Evolutionary conservation across 1,140 invertebrate species (phyloP).

Genomic region (Chironomus striatipennis): DNA sequence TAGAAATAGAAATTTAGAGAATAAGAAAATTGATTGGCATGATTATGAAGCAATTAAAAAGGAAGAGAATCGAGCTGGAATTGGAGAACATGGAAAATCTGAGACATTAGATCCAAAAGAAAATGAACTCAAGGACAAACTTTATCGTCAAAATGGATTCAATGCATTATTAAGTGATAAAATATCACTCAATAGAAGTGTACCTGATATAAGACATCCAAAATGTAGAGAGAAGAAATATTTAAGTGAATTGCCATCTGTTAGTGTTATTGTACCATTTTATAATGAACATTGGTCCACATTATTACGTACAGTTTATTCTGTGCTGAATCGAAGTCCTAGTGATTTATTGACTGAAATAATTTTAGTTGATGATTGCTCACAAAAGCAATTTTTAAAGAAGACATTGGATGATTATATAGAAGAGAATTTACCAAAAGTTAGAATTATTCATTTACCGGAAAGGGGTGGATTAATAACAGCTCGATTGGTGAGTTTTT

Average conservation of each 20-base stretch:
- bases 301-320: constrained; percentile 73
- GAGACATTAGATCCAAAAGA: constrained; percentile 51
- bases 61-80: constrained; percentile 57
- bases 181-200: constrained; percentile 72
- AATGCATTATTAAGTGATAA: constrained; percentile 83
- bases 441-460: constrained; percentile 62
- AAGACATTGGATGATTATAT: constrained; percentile 69
- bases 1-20: neutral
- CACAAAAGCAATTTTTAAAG: constrained; percentile 63
- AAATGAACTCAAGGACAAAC: constrained; percentile 51
- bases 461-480: constrained; percentile 78
- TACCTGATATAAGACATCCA: constrained; percentile 72
- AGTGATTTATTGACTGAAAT: constrained; percentile 76
- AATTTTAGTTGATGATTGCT: constrained; percentile 88
- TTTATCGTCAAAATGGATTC: constrained; percentile 76
- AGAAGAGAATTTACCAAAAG: constrained; percentile 59
- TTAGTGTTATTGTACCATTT: constrained; percentile 86
- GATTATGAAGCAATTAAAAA: constrained; percentile 62
- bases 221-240: constrained; percentile 69
- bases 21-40: constrained; percentile 73
- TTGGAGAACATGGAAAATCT: constrained; percentile 63
- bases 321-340: constrained; percentile 77
- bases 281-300: constrained; percentile 90
- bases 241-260: constrained; percentile 64
- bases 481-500: constrained; percentile 51